phyloP scores from a whole-genome alignment of 2,888 invertebrate species.

The Cephus spinipes region DNA sequence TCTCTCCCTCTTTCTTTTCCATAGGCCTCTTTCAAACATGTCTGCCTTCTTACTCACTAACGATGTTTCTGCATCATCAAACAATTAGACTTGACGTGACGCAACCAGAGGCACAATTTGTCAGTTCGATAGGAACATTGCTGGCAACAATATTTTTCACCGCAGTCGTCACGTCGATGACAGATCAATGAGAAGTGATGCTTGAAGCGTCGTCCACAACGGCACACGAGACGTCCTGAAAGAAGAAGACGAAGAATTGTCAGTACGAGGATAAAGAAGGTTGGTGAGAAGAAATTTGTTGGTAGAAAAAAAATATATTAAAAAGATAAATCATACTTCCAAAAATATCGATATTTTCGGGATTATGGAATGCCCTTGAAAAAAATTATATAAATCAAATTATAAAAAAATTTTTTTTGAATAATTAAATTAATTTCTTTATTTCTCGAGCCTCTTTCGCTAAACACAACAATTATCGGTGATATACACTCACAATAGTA shows the following conservation, averaged over 20 bases:
- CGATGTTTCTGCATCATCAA: neutral
- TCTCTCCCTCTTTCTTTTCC: neutral
- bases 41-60: neutral
- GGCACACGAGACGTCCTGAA: slow-evolving; percentile 41
- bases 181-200: slow-evolving; percentile 39
- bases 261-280: slow-evolving; percentile 29
- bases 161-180: slow-evolving; percentile 44
- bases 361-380: neutral
- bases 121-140: slow-evolving; percentile 35
- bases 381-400: neutral
- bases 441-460: slow-evolving; percentile 46
- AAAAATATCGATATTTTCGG: neutral
- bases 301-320: slow-evolving; percentile 5
- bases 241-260: slow-evolving; percentile 29
- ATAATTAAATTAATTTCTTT: slow-evolving; percentile 60
- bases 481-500: slow-evolving; percentile 52
- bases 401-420: slow-evolving; percentile 22
- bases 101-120: slow-evolving; percentile 33
- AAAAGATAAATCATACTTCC: neutral
- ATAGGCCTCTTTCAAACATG: neutral
- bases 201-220: slow-evolving; percentile 45
- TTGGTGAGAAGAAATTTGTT: neutral
- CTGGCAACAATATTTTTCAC: slow-evolving; percentile 32
- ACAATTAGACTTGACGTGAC: slow-evolving; percentile 21
- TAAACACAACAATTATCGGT: slow-evolving; percentile 55